phyloP scores from a whole-genome alignment of 1,140 invertebrate species.

The Papilio polytes region DNA sequence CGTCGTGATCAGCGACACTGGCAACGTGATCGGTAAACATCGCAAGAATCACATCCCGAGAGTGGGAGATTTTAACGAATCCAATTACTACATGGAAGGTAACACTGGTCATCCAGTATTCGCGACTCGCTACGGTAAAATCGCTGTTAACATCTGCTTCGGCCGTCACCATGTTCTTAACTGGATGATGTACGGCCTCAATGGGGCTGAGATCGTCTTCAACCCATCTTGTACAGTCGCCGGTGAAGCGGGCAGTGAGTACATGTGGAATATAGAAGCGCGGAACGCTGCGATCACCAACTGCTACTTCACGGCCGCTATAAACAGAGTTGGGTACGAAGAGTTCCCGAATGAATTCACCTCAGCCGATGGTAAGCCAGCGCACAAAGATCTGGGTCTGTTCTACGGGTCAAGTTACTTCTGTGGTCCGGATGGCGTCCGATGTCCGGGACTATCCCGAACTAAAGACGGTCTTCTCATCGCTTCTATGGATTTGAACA shows the following conservation, averaged over 20 bases:
- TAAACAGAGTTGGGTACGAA: conserved; percentile 98
- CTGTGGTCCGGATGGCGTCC: conserved; percentile 95
- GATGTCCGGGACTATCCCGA: conserved; percentile 96
- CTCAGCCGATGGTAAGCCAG: conserved; percentile 95
- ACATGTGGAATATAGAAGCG: conserved; percentile 98
- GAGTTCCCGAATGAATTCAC: conserved; percentile 91
- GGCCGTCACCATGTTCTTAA: conserved; percentile 99
- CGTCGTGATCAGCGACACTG: conserved; percentile 96
- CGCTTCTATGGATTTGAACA: conserved; percentile 96
- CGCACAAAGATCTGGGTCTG: conserved; percentile 97
- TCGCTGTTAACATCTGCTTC: conserved; percentile 99
- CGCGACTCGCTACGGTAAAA: conserved; percentile 92
- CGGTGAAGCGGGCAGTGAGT: conserved; percentile 91
- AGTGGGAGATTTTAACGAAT: conserved; percentile 99
- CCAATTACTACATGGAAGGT: conserved; percentile 99
- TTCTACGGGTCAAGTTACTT: conserved; percentile 99
- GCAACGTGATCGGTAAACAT: conserved; percentile 96
- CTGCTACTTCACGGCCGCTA: conserved; percentile 96
- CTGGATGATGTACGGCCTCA: conserved; percentile 98
- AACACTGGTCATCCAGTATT: conserved; percentile 98
- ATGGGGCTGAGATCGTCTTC: conserved; percentile 99
- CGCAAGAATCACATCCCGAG: conserved; percentile 99
- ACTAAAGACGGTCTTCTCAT: conserved; percentile 95
- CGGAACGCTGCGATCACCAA: conserved; percentile 98
- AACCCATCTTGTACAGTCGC: conserved; percentile 98